phyloP scores from a whole-genome alignment of 2,888 invertebrate species.

The Ferrisia virgata region DNA sequence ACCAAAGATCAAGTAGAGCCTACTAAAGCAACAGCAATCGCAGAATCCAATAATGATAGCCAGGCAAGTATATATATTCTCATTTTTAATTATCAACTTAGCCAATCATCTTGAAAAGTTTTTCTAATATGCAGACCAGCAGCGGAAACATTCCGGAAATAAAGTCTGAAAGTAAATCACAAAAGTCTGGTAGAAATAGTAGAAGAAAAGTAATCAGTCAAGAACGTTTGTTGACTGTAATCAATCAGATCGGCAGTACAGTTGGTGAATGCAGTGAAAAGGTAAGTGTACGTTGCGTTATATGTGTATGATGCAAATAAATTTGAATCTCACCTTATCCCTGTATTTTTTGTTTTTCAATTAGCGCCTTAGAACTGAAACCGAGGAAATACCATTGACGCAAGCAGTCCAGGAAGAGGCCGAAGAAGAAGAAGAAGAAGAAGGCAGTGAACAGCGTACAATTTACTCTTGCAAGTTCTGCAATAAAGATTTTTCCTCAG shows the following conservation, averaged over 20 bases:
- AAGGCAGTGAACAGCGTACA: not conserved
- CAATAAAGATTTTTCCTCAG: slow-evolving; percentile 35
- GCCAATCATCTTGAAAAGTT: not conserved
- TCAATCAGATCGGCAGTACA: not conserved
- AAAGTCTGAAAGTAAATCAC: not conserved
- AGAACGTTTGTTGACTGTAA: not conserved
- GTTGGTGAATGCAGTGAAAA: not conserved
- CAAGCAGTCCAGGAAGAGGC: not conserved
- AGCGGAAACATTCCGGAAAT: not conserved
- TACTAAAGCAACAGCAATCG: not conserved
- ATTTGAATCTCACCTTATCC: not conserved
- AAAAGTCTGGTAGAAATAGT: not conserved
- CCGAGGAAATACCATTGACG: not conserved
- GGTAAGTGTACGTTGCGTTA: not conserved
- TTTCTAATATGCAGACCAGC: not conserved
- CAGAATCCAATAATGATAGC: not conserved
- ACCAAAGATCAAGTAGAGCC: not conserved
- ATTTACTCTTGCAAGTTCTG: slow-evolving; percentile 34
- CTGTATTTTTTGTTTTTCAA: not conserved
- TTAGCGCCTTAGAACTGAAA: not conserved
- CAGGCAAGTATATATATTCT: not conserved
- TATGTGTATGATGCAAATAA: no score
- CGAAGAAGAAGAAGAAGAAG: not conserved
- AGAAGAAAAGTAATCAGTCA: not conserved
- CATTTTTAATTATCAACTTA: not conserved